These are phyloP conservation scores for Diadophis punctatus DNA, from an alignment of 2,113 vertebrate genomes.

Conservation along the genomic window DNA sequence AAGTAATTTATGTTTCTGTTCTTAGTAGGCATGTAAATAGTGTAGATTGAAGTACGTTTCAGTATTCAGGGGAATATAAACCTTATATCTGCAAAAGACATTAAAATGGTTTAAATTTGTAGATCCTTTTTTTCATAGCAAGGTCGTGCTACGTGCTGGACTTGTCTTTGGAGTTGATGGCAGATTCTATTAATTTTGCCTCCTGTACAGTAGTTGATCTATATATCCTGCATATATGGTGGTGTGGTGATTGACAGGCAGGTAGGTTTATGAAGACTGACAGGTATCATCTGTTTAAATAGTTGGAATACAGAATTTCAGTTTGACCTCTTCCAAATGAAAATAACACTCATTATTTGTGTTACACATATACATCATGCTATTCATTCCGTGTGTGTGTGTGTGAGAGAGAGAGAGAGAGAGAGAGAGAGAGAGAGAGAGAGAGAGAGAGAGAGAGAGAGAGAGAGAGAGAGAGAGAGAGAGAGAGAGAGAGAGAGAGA, in stretches of 20 bases:
- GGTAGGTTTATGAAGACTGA: conserved; percentile 54
- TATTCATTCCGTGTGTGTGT: not conserved
- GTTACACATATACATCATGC: not conserved
- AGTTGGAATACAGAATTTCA: conserved; percentile 39
- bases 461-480: too few relatives aligned
- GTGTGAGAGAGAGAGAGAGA: too few relatives aligned
- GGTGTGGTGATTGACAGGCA: conserved; percentile 42
- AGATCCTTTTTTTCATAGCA: conserved; percentile 45
- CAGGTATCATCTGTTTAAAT: conserved; percentile 31
- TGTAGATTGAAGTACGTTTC: not conserved
- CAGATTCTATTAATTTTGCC: conserved; percentile 12
- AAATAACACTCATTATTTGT: conserved; percentile 1
- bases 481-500: too few relatives aligned
- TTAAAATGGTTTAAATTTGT: conserved; percentile 3
- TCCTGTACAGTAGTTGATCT: conserved; percentile 42
- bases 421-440: too few relatives aligned
- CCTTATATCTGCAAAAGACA: not conserved
- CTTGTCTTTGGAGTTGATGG: conserved; percentile 26
- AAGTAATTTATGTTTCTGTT: conserved; percentile 19
- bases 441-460: too few relatives aligned
- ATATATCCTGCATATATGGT: conserved; percentile 15
- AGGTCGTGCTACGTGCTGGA: conserved; percentile 31
- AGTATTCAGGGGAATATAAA: not conserved
- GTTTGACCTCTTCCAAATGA: conserved; percentile 5
- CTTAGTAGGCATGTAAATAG: not conserved